phyloP scores from a whole-genome alignment of 2,797 vertebrate genomes.

The Spinibarbus caldwelli region DNA sequence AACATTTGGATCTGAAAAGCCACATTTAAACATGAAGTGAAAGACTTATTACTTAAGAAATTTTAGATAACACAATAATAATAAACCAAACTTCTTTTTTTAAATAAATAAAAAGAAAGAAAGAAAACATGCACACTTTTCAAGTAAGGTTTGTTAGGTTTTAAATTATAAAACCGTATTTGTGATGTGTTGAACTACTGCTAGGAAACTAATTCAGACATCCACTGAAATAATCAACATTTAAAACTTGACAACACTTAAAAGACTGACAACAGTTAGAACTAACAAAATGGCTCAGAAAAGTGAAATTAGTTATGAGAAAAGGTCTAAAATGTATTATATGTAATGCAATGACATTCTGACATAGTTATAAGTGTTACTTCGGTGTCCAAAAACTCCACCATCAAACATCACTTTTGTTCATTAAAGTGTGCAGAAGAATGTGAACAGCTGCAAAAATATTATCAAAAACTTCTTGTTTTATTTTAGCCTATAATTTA shows the following conservation, averaged over 20 bases:
- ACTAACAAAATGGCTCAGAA: background rate
- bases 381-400: no score
- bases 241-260: background rate
- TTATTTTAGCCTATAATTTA: no score
- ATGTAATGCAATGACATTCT: background rate
- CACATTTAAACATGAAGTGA: background rate
- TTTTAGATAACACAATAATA: no score
- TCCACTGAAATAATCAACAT: background rate
- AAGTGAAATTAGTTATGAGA: background rate
- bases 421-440: no score
- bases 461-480: no score
- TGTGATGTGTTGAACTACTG: background rate
- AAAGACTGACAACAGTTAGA: background rate
- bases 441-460: no score
- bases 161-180: background rate
- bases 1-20: background rate
- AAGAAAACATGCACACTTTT: background rate
- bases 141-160: background rate
- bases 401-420: no score
- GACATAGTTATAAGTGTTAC: background rate
- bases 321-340: background rate
- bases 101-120: background rate
- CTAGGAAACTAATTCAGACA: background rate
- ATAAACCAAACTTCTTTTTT: background rate
- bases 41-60: background rate